Conservation (phyloP, 2,113 vertebrate species). For the Neodon shergylaensis region DNA sequence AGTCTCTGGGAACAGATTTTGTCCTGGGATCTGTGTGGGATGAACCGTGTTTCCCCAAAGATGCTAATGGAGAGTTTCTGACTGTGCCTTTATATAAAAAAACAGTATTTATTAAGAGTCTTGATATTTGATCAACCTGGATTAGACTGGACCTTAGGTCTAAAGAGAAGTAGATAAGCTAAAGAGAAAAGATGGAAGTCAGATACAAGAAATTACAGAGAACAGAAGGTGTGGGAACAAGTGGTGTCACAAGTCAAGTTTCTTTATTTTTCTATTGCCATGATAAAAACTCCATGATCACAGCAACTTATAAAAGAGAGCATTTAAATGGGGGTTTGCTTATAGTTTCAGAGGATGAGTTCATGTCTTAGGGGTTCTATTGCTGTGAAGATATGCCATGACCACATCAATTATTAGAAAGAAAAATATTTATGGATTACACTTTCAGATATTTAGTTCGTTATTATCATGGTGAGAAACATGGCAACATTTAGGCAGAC, state of each 20-base stretch:
- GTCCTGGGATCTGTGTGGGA: background rate
- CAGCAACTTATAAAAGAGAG: background rate
- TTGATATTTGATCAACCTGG: background rate
- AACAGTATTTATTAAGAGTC: background rate
- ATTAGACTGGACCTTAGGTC: background rate
- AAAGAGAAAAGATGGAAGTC: background rate
- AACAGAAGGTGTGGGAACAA: background rate
- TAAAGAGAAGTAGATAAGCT: background rate
- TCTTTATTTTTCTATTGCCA: background rate
- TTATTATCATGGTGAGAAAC: background rate
- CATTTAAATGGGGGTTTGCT: background rate
- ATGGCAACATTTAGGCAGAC: background rate
- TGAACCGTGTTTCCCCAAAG: background rate
- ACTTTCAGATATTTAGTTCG: background rate
- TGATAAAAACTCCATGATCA: background rate
- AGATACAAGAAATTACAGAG: background rate
- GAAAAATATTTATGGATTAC: no score
- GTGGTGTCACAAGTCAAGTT: background rate
- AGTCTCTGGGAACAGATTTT: background rate
- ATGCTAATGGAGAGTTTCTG: background rate
- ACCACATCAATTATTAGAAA: no score
- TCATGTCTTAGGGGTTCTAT: no score
- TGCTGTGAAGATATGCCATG: no score
- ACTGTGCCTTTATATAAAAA: background rate
- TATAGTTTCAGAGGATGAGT: background rate